phyloP scores from a whole-genome alignment of 2,113 vertebrate species.

The Carassius auratus region DNA sequence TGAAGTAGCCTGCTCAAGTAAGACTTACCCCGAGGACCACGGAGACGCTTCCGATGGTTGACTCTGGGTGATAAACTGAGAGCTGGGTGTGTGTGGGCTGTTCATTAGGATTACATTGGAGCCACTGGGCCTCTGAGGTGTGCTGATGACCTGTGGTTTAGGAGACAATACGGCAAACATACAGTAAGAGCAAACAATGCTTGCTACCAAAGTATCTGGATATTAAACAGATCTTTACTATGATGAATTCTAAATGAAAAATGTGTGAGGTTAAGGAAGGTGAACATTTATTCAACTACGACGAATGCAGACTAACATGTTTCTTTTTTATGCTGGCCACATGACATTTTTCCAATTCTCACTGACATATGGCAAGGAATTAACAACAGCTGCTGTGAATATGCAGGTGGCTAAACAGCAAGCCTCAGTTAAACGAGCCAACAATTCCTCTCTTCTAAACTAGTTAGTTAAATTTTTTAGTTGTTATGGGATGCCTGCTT shows the following conservation, averaged over 20 bases:
- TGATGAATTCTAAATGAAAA: background rate
- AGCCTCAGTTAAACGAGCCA: constrained; percentile 8
- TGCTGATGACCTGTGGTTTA: constrained; percentile 86
- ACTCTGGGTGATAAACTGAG: constrained; percentile 94
- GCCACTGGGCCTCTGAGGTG: constrained; percentile 90
- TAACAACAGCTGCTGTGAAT: background rate
- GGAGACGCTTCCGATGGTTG: constrained; percentile 94
- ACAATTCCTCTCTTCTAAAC: constrained; percentile 24
- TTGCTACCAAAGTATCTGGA: background rate
- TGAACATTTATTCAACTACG: background rate
- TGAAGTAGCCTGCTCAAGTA: background rate
- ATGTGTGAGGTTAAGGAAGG: background rate
- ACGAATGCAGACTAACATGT: background rate
- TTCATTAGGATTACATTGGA: constrained; percentile 91
- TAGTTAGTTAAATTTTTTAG: background rate
- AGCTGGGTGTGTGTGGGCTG: constrained; percentile 95
- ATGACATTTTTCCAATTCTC: background rate
- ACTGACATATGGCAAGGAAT: constrained; percentile 13
- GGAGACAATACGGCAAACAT: background rate
- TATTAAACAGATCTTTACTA: background rate
- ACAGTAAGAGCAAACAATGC: background rate
- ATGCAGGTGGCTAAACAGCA: constrained; percentile 31
- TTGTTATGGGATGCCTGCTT: background rate
- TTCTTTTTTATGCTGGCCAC: background rate
- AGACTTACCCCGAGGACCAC: constrained; percentile 95